Evolutionary conservation across 2,797 vertebrate species (phyloP), one percentile per base, ranked within the genome.

Genomic region (Crenuchus spilurus): DNA sequence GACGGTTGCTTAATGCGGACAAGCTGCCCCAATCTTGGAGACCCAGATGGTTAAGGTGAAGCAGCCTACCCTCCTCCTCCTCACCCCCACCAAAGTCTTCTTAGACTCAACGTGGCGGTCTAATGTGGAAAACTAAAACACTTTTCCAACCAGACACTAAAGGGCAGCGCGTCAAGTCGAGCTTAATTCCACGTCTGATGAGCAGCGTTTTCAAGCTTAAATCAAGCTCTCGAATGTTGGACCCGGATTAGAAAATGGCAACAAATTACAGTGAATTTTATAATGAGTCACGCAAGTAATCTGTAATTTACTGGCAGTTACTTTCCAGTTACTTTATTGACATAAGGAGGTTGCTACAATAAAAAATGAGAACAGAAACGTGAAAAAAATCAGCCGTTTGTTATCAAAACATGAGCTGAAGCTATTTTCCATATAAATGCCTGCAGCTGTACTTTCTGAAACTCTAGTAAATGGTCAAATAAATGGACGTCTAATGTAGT

Each of bases 21-120:
- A 76, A 48, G 81, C 86, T 79, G 7, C 22, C 58, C 26, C 51
- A 2, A n/a, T 87, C 89, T 85, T 75, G 75, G 64, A 76, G 64
- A 79, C 82, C 86, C 90, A 93, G 89, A 90, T 90, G 90, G 83
- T 79, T 79, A 83, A 74, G 74, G 79, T 82, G 75, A 84, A 84
- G 26, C 5, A 35, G 33, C 7, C 44, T 8, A 22, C 5, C n/a
- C 0, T 20, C 39, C 10, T 16, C 39, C 39, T 4, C 1, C 4
- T 1, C 2, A 2, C 48, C 48, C 51, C 49, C 24, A n/a, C 24
- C 51, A 54, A 20, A 35, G 11, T 11, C 30, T 31, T 52, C 37
- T 20, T 6, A 24, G 18, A 61, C 73, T n/a, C 74, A 74, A 46
- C 41, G 77, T 77, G 70, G 62, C 26, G 1, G 28, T n/a, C 44